Evolutionary conservation across 2,888 invertebrate species (phyloP), one percentile per base, ranked within the genome.

Genomic region (Hoplodrina blanda): DNA sequence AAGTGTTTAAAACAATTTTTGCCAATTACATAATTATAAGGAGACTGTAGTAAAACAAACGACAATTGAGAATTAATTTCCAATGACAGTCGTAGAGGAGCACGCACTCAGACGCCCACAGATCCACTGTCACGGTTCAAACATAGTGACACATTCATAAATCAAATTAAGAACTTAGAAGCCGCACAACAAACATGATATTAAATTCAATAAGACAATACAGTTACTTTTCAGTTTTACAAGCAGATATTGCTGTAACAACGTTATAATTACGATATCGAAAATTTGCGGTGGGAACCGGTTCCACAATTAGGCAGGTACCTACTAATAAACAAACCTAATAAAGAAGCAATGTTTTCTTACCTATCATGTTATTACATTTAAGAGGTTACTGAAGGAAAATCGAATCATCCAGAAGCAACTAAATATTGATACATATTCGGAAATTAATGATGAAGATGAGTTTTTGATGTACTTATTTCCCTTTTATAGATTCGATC

Each of bases 81-180:
- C 57, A 56, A 71, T 61, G 74, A 82, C 76, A 78, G 62, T 55
- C 66, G 70, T 63, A 71, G 66, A 77, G 69, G 20, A 69, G 44
- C 19, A 64, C 25, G n/a, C 60, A 69, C 55, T 62, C 61, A 61
- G 65, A 69, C 82, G 69, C 85, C 85, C 80, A 85, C 82, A 20
- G 67, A 54, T 55, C 53, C 59, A 73, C 60, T 62, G 65, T 50
- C 61, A 62, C 65, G 62, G 74, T 74, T 76, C 69, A 78, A 55
- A 67, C 65, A 78, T 62, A 71, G 30, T 74, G 80, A 79, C 77
- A 84, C 59, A 67, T 53, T 72, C 50, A 33, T 81, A 79, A 82
- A 83, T 86, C 79, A 86, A 85, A 82, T 80, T 73, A 78, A 66
- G 80, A 85, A 76, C 64, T 75, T 65, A 44, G 69, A 50, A 50